Evolutionary conservation across 2,888 invertebrate species (phyloP), one percentile per base, ranked within the genome.

Genomic region (Cecidostiba fungosa): DNA sequence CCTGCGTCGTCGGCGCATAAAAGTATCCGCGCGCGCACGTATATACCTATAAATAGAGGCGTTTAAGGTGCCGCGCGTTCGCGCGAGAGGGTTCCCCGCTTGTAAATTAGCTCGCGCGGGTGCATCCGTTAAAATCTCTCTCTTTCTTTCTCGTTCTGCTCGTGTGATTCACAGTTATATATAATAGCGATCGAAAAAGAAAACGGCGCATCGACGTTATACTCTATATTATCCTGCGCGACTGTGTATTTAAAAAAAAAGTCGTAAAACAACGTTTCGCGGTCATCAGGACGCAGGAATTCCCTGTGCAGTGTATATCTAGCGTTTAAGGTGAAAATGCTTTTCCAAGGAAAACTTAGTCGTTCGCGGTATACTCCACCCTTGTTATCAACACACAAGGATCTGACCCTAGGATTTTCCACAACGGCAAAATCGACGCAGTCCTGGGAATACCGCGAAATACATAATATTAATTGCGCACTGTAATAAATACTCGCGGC

Each of bases 61-160:
- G 14, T 66, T 66, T 43, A 39, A 72, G 43, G 72, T 43, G 72
- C 19, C 54, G 50, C 50, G 3, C 8, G 12, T n/a, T n/a, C 43
- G 4, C 1, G 72, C 19, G 39, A 23, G 72, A 19, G 39, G 72
- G 43, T 23, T 72, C n/a, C 36, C 23, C n/a, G 39, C 39, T 19
- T 72, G 39, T 72, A 39, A 39, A 72, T 39, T 72, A 23, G 39
- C 39, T 72, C 39, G 39, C 16, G 54, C 66, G 29, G 66, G 66
- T 66, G 66, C 66, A 66, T 66, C 29, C 66, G 66, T 66, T 66
- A 10, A 66, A 66, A 66, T 66, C 66, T 66, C 66, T 66, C 6
- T 59, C 10, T 59, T 2, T 59, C 54, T 5, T 19, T 54, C 54
- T n/a, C 0, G 19, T 19, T 19, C n/a, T 16, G 1, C 19, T 54